Percentiles rank a stretch among this genome's conserved stretches.
Conservation (phyloP, 2,113 vertebrate species). For the Craseonycteris thonglongyai region DNA sequence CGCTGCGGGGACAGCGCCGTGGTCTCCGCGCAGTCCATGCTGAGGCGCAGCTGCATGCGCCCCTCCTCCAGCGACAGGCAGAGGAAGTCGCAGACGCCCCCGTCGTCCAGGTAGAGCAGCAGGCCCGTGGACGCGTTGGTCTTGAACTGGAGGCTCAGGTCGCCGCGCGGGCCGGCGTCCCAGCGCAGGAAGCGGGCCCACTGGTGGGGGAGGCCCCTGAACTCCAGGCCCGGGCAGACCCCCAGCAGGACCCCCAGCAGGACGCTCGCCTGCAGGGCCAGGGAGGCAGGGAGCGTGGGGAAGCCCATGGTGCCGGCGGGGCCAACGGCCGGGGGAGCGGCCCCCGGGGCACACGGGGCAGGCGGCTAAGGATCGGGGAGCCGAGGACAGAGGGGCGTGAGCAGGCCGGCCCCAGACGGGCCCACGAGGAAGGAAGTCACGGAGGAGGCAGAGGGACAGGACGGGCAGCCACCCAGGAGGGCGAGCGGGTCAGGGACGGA, state of each 20-base stretch:
- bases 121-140: slow-evolving; percentile 91
- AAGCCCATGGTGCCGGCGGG: slow-evolving; percentile 76
- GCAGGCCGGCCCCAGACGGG: not conserved
- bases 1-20: slow-evolving; percentile 84
- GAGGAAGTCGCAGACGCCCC: slow-evolving; percentile 95
- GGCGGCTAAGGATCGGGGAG: not conserved
- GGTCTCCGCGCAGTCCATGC: slow-evolving; percentile 94
- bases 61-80: slow-evolving; percentile 88
- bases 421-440: not conserved
- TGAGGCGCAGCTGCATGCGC: slow-evolving; percentile 89
- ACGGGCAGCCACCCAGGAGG: too few relatives aligned
- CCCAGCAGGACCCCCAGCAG: slow-evolving; percentile 87
- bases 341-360: not conserved
- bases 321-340: not conserved
- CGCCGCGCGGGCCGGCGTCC: slow-evolving; percentile 93
- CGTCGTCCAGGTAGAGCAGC: slow-evolving; percentile 95
- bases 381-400: not conserved
- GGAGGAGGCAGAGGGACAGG: slow-evolving; percentile 25
- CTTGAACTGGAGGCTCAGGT: slow-evolving; percentile 97
- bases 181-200: slow-evolving; percentile 97
- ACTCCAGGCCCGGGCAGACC: slow-evolving; percentile 89
- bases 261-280: slow-evolving; percentile 84
- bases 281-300: slow-evolving; percentile 82
- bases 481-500: too few relatives aligned
- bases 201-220: slow-evolving; percentile 92